phyloP scores from a whole-genome alignment of 2,113 vertebrate species.

The Tetrao urogallus region DNA sequence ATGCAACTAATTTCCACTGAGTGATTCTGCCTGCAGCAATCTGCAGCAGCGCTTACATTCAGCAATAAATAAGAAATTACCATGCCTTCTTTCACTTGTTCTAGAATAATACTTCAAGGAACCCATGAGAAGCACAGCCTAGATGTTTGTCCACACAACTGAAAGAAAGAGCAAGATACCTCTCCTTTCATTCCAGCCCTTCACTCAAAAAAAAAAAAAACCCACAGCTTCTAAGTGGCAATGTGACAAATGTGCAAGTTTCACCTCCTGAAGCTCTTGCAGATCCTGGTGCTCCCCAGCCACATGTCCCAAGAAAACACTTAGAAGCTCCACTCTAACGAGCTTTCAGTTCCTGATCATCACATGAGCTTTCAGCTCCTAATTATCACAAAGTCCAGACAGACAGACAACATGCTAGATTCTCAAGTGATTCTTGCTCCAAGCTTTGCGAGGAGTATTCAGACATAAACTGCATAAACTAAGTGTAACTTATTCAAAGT shows the following conservation, averaged over 20 bases:
- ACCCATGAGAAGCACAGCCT: neutral
- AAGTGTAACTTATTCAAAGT: neutral
- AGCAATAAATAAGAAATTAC: neutral
- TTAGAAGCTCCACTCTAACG: neutral
- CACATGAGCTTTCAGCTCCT: neutral
- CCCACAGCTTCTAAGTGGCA: neutral
- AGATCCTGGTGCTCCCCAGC: neutral
- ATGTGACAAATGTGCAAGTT: neutral
- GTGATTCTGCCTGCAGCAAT: neutral
- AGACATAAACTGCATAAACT: neutral
- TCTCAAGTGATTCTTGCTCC: neutral
- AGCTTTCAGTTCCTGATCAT: neutral
- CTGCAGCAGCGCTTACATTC: neutral
- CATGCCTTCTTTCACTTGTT: neutral
- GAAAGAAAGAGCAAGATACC: neutral
- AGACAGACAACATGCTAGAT: neutral
- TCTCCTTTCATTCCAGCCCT: neutral
- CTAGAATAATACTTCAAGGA: neutral
- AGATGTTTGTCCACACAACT: neutral
- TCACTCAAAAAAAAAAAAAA: neutral
- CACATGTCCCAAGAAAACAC: neutral
- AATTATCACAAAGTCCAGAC: neutral
- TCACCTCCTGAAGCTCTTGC: neutral
- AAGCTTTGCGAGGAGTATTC: neutral
- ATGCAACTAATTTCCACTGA: neutral